phyloP scores from a whole-genome alignment of 2,888 invertebrate genomes.

The Caenorhabditis angaria region DNA sequence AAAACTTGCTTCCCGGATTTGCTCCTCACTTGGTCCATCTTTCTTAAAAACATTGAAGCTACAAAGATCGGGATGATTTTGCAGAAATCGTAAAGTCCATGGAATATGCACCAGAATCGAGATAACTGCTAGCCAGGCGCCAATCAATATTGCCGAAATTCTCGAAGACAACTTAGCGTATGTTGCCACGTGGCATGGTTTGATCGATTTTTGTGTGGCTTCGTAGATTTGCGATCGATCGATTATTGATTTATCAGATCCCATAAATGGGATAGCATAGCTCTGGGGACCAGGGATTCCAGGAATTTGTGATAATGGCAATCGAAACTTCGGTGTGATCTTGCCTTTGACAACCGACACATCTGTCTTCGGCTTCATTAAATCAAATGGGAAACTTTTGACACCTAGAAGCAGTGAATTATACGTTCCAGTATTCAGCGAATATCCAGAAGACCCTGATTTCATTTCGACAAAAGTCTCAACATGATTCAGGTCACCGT shows the following conservation, averaged over 20 bases:
- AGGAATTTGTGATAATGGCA: constrained; percentile 62
- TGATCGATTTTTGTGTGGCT: constrained; percentile 78
- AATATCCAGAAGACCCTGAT: constrained; percentile 74
- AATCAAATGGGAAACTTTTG: constrained; percentile 58
- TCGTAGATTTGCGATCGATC: constrained; percentile 82
- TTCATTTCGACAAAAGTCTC: constrained; percentile 70
- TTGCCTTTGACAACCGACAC: constrained; percentile 47
- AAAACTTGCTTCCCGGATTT: constrained; percentile 77
- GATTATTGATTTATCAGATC: constrained; percentile 75
- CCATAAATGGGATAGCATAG: constrained; percentile 82
- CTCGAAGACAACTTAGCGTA: constrained; percentile 79
- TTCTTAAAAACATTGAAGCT: constrained; percentile 80
- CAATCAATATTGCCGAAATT: constrained; percentile 76
- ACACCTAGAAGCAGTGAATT: constrained; percentile 85
- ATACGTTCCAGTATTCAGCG: constrained; percentile 87
- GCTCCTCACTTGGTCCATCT: constrained; percentile 76
- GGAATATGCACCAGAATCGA: constrained; percentile 78
- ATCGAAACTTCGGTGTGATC: constrained; percentile 50
- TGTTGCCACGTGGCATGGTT: constrained; percentile 78
- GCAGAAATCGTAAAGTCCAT: constrained; percentile 78
- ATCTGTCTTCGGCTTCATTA: constrained; percentile 64
- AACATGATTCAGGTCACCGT: constrained; percentile 75
- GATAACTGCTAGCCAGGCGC: constrained; percentile 74
- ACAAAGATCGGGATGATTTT: constrained; percentile 81
- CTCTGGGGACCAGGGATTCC: constrained; percentile 61